A percentile compares a stretch with the other conserved stretches of the same genome.
phyloP scores from a whole-genome alignment of 2,888 invertebrate species.

The Anthophora plumipes region DNA sequence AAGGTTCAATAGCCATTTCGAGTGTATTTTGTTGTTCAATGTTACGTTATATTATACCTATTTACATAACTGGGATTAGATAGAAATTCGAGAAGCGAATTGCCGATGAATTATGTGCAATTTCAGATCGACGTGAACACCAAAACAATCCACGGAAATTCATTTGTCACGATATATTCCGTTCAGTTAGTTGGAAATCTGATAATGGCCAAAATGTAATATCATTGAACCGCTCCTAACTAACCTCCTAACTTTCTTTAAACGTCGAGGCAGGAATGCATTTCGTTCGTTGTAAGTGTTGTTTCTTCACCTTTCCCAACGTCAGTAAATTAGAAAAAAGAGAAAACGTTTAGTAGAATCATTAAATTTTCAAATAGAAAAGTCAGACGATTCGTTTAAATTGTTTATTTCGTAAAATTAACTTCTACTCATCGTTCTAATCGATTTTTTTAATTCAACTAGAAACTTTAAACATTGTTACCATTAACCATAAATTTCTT shows the following conservation, averaged over 20 bases:
- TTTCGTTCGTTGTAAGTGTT: constrained; percentile 9
- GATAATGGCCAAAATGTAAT: constrained; percentile 47
- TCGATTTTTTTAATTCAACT: no score
- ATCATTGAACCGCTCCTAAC: constrained; percentile 3
- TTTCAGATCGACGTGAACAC: constrained; percentile 10
- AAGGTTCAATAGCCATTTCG: no score
- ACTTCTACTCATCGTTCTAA: no score
- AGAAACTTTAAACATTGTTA: no score
- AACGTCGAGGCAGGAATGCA: constrained; percentile 10
- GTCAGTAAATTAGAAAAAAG: no score
- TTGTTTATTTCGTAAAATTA: no score
- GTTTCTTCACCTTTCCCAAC: no score
- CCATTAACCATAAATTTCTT: no score
- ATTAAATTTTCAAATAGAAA: no score
- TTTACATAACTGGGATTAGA: constrained; percentile 5
- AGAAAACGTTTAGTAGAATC: no score
- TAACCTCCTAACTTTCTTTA: constrained; percentile 22
- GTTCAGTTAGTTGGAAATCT: constrained; percentile 9
- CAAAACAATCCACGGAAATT: constrained; percentile 21
- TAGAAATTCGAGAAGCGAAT: constrained; percentile 25
- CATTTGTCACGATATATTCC: constrained; percentile 33
- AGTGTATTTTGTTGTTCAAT: background rate
- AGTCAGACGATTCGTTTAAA: no score
- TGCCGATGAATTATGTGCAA: background rate
- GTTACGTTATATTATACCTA: background rate